Evolutionary conservation across 2,113 vertebrate species (phyloP).

Genomic region (Sakesphorus luctuosus): DNA sequence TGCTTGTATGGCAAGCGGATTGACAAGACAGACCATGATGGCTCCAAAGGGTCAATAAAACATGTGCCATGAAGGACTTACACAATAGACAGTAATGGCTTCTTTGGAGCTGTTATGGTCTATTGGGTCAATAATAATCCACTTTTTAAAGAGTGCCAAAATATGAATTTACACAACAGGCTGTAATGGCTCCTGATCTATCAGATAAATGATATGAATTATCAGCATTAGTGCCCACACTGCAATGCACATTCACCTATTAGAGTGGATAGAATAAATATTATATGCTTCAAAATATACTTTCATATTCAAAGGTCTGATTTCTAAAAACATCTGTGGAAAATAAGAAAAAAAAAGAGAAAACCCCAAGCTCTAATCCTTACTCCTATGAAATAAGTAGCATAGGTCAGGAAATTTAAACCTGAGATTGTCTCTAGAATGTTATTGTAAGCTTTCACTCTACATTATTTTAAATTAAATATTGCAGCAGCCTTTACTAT

Average conservation of each 20-base stretch:
- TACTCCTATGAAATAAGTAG: background rate
- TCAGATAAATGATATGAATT: slow-evolving; percentile 64
- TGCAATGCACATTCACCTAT: background rate
- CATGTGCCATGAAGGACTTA: slow-evolving; percentile 63
- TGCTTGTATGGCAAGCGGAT: background rate
- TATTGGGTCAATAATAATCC: slow-evolving; percentile 77
- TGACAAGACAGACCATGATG: slow-evolving; percentile 68
- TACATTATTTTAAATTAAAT: background rate
- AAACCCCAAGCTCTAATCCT: background rate
- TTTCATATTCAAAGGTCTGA: background rate
- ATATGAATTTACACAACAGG: slow-evolving; percentile 73
- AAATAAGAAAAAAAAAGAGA: background rate
- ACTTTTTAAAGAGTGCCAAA: slow-evolving; percentile 77
- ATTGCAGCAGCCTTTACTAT: background rate
- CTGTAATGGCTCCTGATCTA: slow-evolving; percentile 61
- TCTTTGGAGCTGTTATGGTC: slow-evolving; percentile 75
- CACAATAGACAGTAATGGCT: slow-evolving; percentile 72
- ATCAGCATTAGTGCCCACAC: slow-evolving; percentile 13
- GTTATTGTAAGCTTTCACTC: background rate
- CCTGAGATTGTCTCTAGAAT: background rate
- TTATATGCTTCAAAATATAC: background rate
- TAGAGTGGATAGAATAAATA: background rate
- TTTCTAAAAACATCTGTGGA: background rate
- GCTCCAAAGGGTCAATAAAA: slow-evolving; percentile 72
- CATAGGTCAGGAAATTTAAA: background rate